Base-by-base conservation (phyloP, 2,113 vertebrate genomes). In the Tenrec ecaudatus region DNA sequence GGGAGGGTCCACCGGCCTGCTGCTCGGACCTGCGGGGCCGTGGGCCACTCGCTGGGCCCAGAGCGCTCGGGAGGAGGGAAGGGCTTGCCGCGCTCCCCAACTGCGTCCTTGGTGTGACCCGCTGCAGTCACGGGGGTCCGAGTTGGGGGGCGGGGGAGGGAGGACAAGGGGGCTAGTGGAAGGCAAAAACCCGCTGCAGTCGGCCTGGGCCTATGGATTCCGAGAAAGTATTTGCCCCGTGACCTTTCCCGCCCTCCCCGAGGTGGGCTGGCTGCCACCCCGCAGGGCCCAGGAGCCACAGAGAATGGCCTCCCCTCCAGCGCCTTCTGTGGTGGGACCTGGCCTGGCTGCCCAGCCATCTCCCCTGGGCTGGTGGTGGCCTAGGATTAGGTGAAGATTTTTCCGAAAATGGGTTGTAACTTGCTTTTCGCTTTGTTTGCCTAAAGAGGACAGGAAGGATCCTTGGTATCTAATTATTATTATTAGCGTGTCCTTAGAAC, bases 141-240 rank as follows among this genome's bases (percentile, higher is more conserved):
- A 40, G 47, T 3, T 31, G n/a, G 43, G 33, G 43, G 14, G 20
- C 16, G 7, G 58, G 40, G 31, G 3, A 36, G 40, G 31, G 3
- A 31, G 87, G 66, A 86, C 71, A 62, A 57, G 88, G 9, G 75
- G 58, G 7, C 60, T 23, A 6, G 14, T 22, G 10, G 40, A 38
- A 33, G 29, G n/a, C 31, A 53, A 47, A 38, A 73, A n/a, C n/a
- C 38, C 6, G 22, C 73, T 16, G 19, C 69, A 77, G 75, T 17
- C 15, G 77, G 82, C n/a, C 23, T 0, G 0, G 36, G 58, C 58
- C 0, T 20, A 12, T 25, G 86, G 71, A 84, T 92, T 88, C 58
- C 9, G 23, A 88, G 79, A 92, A 96, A 88, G 29, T 68, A 75
- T 92, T 66, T 77, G 89, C 83, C 79, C 88, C 38, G 27, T 92